Base-by-base conservation (phyloP, 2,797 vertebrate genomes). In the Acanthis flammea region DNA sequence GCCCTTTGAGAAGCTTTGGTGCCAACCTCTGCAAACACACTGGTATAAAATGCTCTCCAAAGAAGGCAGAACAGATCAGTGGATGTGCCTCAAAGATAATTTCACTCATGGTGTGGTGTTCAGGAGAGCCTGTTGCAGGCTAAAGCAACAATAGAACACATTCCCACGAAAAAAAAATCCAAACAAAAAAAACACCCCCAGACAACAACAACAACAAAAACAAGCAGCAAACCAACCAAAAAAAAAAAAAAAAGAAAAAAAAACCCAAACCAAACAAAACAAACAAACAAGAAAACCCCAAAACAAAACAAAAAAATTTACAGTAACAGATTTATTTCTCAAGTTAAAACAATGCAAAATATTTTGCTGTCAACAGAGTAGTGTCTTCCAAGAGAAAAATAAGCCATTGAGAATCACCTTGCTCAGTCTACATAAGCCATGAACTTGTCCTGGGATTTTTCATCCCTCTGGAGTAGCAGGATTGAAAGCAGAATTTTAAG, bases 341-440 rank as follows among this genome's bases (percentile, higher is more conserved):
- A 24, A 50, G 19, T 42, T 39, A 33, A 67, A 51, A 47, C 22
- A 71, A 35, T 33, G 41, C 23, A 41, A 76, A 78, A 14, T 27
- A 44, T 55, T 66, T 92, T 62, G 4, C 17, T 82, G 25, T 19
- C 5, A 11, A 30, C 1, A 35, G 58, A 66, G 3, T 9, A 4
- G 4, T 39, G 7, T 37, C 47, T 84, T 81, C 28, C 19, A 78
- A 33, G 12, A 53, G 9, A 67, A 23, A 78, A 84, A 41, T 16
- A 35, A 1, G 8, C 4, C 14, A 33, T 1, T 51, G 28, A 72
- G 54, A 78, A 84, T 58, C 13, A 71, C 22, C 10, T 44, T 1
- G 1, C 10, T 54, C 0, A 0, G 9, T 33, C 35, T 53, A 2
- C 24, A 18, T 30, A 72, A 68, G 10, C 10, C 12, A 9, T 22